Conservation (phyloP, 2,888 invertebrate species). For the Stenolophus ochropezus region DNA sequence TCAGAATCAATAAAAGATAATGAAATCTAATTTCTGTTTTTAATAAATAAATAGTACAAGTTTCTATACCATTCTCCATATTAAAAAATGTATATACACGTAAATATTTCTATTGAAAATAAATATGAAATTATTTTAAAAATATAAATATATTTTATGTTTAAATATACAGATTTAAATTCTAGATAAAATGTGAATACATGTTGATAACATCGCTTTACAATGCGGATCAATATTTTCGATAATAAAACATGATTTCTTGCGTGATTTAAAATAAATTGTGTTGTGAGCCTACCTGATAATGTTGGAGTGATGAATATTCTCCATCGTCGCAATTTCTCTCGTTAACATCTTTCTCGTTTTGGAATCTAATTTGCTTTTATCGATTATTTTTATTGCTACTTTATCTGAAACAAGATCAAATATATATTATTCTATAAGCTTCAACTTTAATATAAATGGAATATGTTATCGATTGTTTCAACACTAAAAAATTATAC, state of each 20-base stretch:
- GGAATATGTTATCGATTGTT: not conserved
- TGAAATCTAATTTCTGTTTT: too few relatives aligned
- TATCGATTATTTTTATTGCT: constrained; percentile 85
- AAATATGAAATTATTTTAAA: too few relatives aligned
- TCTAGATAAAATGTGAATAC: too few relatives aligned
- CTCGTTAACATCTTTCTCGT: constrained; percentile 80
- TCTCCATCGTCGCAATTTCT: constrained; percentile 83
- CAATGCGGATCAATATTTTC: not conserved
- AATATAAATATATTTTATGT: too few relatives aligned
- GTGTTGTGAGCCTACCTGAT: constrained; percentile 73
- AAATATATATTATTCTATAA: not conserved
- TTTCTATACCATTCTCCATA: too few relatives aligned
- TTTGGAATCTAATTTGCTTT: constrained; percentile 81
- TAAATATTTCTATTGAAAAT: too few relatives aligned
- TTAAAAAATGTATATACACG: too few relatives aligned
- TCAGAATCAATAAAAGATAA: too few relatives aligned
- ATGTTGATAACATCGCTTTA: not conserved
- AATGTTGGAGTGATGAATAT: constrained; percentile 83
- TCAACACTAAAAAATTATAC: not conserved
- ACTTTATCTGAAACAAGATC: constrained; percentile 78
- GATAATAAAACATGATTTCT: not conserved
- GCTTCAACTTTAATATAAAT: not conserved
- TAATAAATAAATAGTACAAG: too few relatives aligned
- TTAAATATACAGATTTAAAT: too few relatives aligned
- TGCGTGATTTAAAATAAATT: constrained; percentile 16